A percentile compares a stretch with the other conserved stretches of the same genome.
These are phyloP conservation scores for Vulpes ferrilata DNA, from an alignment of 2,113 vertebrate species.

Conservation along the genomic window DNA sequence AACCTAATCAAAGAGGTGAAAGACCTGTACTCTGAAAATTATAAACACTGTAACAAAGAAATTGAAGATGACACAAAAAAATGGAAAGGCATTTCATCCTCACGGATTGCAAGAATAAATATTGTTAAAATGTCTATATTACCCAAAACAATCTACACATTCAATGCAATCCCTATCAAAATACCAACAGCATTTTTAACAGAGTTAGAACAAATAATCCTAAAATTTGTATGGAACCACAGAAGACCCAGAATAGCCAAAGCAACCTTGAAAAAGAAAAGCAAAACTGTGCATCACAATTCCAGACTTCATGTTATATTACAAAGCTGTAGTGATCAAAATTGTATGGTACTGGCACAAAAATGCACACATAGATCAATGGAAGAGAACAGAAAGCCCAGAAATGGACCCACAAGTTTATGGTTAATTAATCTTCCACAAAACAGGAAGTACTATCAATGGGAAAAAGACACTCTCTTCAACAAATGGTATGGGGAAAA, in stretches of 20 bases:
- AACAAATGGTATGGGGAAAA: neutral
- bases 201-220: neutral
- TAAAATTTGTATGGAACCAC: neutral
- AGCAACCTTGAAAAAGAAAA: neutral
- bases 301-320: neutral
- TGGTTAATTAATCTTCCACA: neutral
- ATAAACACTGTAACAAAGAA: neutral
- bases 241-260: neutral
- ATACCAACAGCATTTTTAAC: neutral
- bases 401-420: neutral
- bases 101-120: neutral
- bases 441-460: neutral
- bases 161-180: neutral
- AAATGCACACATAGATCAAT: neutral
- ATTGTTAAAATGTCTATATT: neutral
- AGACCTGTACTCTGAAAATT: neutral
- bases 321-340: neutral
- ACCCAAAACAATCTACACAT: neutral
- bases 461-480: neutral
- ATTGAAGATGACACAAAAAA: neutral
- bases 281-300: neutral
- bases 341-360: neutral
- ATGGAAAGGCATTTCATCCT: neutral
- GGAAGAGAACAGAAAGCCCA: neutral
- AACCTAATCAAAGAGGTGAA: neutral